These are phyloP conservation scores for Lissonota sp. DNA, from an alignment of 2,888 invertebrate genomes.

Conservation along the genomic window DNA sequence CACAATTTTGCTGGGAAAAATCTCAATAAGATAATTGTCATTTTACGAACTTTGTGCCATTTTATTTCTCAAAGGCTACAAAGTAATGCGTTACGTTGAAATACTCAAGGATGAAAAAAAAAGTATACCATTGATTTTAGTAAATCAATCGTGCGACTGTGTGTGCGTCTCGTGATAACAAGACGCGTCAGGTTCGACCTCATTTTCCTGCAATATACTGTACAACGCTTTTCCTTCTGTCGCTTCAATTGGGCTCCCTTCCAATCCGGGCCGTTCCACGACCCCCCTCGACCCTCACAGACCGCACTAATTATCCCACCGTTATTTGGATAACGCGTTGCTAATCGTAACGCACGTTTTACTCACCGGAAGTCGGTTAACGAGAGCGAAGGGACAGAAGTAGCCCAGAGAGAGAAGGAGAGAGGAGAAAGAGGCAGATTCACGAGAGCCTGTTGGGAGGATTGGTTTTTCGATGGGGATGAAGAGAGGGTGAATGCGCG, in stretches of 20 bases:
- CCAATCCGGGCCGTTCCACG: background rate
- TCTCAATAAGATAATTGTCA: no score
- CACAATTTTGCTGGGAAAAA: no score
- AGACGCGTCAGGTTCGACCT: background rate
- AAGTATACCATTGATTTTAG: no score
- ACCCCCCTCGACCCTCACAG: constrained; percentile 15
- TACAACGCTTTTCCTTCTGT: background rate
- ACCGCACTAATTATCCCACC: constrained; percentile 55
- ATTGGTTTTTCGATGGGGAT: background rate
- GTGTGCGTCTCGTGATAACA: no score
- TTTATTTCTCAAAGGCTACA: no score
- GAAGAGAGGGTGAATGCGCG: constrained; percentile 36
- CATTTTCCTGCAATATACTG: constrained; percentile 4
- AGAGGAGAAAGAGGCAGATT: constrained; percentile 15
- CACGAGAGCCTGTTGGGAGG: constrained; percentile 3
- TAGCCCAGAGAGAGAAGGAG: background rate
- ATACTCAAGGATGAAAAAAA: no score
- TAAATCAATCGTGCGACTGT: no score
- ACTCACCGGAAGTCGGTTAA: constrained; percentile 50
- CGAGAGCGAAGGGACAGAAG: background rate
- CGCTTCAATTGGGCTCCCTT: constrained; percentile 20
- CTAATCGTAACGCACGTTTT: constrained; percentile 58
- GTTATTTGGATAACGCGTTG: constrained; percentile 57
- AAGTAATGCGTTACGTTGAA: no score
- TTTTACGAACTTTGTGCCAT: no score